Evolutionary conservation across 1,140 invertebrate genomes (phyloP), one percentile per base, ranked within the genome.

Genomic region (Drosophila jambulina): DNA sequence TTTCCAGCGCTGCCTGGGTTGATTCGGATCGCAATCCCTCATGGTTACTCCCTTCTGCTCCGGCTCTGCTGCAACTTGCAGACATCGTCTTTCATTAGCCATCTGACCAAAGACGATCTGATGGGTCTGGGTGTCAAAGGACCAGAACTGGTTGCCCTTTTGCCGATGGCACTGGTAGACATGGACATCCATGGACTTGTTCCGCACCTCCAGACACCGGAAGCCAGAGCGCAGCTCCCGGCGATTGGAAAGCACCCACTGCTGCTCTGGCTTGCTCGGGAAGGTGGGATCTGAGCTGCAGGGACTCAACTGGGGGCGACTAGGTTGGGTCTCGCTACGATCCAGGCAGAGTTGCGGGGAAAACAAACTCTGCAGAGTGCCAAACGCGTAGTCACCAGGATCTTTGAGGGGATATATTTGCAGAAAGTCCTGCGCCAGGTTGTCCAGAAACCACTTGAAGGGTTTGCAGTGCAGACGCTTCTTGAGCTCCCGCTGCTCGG

Each of bases 391-490:
- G 77, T 98, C 96, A 27, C 95, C 95, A 0, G 98, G 98, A 88
- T 99, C 98, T 4, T 98, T 94, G 0, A 97, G 95, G 3, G 98
- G 98, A 94, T 99, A 99, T 65, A 96, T 95, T 51, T 96, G 95
- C 0, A 95, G 94, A 10, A 99, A 94, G 93, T 99, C 98, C 93
- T 98, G 98, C 0, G 98, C 98, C 32, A 99, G 94, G 75, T 97
- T 95, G 49, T 97, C 95, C 94, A 99, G 98, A 85, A 98, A 99
- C 98, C 98, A 99, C 32, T 96, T 96, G 92, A 99, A 99, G 0
- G 97, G 93, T 91, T 98, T 98, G 93, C 98, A 99, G 0, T 98
- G 93, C 0, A 99, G 93, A 38, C 93, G 94, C 57, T 96, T 84
- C 23, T 97, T 93, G 13, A 98, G 93, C 0, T 94, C 95, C 72